Evolutionary conservation across 2,888 invertebrate species (phyloP), one percentile per base, ranked within the genome.

Genomic region (Phalera bucephala): DNA sequence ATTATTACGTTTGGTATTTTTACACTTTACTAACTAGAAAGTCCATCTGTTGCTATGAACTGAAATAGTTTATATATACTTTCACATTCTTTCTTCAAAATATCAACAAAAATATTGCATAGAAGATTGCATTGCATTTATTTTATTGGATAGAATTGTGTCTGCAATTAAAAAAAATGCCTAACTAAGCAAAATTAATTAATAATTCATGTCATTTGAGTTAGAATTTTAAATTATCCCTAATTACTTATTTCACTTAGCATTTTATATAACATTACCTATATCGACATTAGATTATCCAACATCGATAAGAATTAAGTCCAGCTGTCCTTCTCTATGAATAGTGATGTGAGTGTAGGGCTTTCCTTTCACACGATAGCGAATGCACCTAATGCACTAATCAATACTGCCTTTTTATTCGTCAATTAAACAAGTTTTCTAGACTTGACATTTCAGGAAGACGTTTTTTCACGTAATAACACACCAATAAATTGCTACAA

Each of bases 351-450:
- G 72, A 71, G 56, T 69, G 65, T 64, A 69, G 72, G 73, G 72
- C 74, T 64, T 56, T 45, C 83, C 83, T 84, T 87, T 87, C 87
- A 86, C 88, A 88, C 87, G 56, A 56, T 57, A 51, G 66, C 68
- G 66, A 68, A 64, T 65, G 64, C 68, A 60, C 55, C 55, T 53
- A 61, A 59, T 57, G 45, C 39, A 35, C 35, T 51, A 52, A 45
- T n/a, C 56, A 54, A 52, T 58, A 52, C 47, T n/a, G n/a, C n/a
- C 43, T 45, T 52, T 52, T 59, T 52, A 46, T 44, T 56, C 46
- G 12, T 20, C 7, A 6, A 9, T n/a, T 22, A 22, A 22, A n/a
- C 9, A n/a, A 22, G 14, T 34, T 22, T 40, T 35, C 52, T 42
- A 35, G 44, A 47, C 48, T 62, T 72, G 68, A 70, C 70, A 73